Conservation (phyloP, 2,113 vertebrate species). For the Dicaeum eximium region DNA sequence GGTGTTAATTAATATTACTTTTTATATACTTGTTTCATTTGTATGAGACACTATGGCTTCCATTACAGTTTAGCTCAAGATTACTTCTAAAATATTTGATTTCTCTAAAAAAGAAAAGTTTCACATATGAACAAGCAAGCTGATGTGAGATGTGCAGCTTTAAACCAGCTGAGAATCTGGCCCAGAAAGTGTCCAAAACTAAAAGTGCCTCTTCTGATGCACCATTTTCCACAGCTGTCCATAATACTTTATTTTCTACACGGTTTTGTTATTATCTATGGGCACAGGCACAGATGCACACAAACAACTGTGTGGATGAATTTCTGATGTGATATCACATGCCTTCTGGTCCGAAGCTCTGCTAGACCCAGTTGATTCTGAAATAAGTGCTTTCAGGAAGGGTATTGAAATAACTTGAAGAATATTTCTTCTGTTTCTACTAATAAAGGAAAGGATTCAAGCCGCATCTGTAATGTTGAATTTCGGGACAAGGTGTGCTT, state of each 20-base stretch:
- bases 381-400: neutral
- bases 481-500: slow-evolving; percentile 76
- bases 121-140: neutral
- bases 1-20: neutral
- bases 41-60: neutral
- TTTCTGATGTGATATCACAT: neutral
- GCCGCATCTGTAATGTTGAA: slow-evolving; percentile 65
- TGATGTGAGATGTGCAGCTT: neutral
- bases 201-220: neutral
- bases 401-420: neutral
- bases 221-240: neutral
- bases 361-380: neutral
- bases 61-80: neutral
- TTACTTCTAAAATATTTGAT: neutral
- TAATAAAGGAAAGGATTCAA: slow-evolving; percentile 56
- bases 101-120: neutral
- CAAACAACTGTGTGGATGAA: neutral
- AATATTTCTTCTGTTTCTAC: slow-evolving; percentile 26
- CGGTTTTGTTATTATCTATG: neutral
- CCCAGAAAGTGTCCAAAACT: neutral
- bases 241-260: neutral
- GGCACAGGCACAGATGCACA: neutral
- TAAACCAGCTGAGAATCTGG: neutral
- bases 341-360: neutral
- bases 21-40: neutral